A percentile compares a stretch with the other conserved stretches of the same genome.
These are phyloP conservation scores for Carabus problematicus DNA, from an alignment of 2,888 invertebrate genomes.

Conservation along the genomic window DNA sequence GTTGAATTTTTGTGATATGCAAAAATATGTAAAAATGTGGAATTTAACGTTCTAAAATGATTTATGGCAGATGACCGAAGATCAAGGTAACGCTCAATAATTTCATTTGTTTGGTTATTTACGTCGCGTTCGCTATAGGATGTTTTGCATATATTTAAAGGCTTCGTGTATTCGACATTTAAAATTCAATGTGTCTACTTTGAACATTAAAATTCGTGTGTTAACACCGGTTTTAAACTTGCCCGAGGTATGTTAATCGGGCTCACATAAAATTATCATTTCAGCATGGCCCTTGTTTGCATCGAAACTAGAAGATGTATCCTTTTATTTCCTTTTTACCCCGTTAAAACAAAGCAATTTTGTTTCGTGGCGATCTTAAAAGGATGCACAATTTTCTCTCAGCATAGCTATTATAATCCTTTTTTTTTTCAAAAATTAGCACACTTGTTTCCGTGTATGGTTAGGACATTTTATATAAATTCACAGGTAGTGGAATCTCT, in stretches of 20 bases:
- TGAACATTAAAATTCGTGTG: constrained; percentile 29
- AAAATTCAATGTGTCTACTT: constrained; percentile 35
- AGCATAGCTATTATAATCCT: too few relatives aligned
- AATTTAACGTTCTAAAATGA: not conserved
- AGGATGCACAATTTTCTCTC: too few relatives aligned
- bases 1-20: not conserved
- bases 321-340: too few relatives aligned
- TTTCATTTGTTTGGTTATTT: constrained; percentile 30
- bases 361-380: too few relatives aligned
- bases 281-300: constrained; percentile 14
- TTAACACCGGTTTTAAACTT: constrained; percentile 33
- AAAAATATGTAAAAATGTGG: not conserved
- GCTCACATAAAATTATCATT: constrained; percentile 35
- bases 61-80: constrained; percentile 16
- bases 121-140: constrained; percentile 15
- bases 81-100: constrained; percentile 24
- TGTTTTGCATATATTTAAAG: constrained; percentile 30
- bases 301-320: not conserved
- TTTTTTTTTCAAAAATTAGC: too few relatives aligned
- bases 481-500: too few relatives aligned
- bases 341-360: too few relatives aligned
- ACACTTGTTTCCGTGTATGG: too few relatives aligned
- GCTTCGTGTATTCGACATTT: constrained; percentile 23
- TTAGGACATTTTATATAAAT: too few relatives aligned
- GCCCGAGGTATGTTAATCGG: constrained; percentile 28